Percentiles rank a stretch among this genome's conserved stretches.
Conservation (phyloP, 2,888 invertebrate species). For the Proisotoma minuta region DNA sequence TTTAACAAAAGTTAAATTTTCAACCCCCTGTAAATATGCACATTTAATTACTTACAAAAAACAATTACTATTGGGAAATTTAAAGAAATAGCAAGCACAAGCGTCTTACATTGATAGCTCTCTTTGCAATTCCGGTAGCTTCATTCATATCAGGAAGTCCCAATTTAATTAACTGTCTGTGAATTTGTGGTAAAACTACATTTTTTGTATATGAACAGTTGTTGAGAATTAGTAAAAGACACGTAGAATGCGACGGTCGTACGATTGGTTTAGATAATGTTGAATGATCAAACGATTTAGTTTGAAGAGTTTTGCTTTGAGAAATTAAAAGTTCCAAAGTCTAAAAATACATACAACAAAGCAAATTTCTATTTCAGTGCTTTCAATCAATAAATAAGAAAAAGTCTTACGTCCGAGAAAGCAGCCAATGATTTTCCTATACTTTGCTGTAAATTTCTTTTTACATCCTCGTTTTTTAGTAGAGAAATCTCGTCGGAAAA, state of each 20-base stretch:
- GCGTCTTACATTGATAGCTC: slow-evolving; percentile 47
- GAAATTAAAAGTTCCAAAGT: slow-evolving; percentile 71
- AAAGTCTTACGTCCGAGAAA: slow-evolving; percentile 43
- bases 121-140: slow-evolving; percentile 60
- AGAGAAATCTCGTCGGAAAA: slow-evolving; percentile 63
- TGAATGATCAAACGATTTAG: too few relatives aligned
- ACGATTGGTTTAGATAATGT: slow-evolving; percentile 11
- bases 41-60: background rate
- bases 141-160: slow-evolving; percentile 71
- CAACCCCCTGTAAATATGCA: slow-evolving; percentile 28
- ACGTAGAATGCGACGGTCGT: slow-evolving; percentile 53
- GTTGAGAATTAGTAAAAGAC: slow-evolving; percentile 77
- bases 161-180: slow-evolving; percentile 62
- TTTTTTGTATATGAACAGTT: slow-evolving; percentile 81
- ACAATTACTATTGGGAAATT: background rate
- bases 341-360: slow-evolving; percentile 54
- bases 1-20: slow-evolving; percentile 49
- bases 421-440: slow-evolving; percentile 39
- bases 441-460: slow-evolving; percentile 29
- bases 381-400: too few relatives aligned
- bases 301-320: slow-evolving; percentile 35
- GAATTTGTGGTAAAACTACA: slow-evolving; percentile 67
- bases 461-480: slow-evolving; percentile 53
- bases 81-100: background rate
- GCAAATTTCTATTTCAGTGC: too few relatives aligned